Conservation (phyloP, 2,888 invertebrate species). For the Erebia ligea region DNA sequence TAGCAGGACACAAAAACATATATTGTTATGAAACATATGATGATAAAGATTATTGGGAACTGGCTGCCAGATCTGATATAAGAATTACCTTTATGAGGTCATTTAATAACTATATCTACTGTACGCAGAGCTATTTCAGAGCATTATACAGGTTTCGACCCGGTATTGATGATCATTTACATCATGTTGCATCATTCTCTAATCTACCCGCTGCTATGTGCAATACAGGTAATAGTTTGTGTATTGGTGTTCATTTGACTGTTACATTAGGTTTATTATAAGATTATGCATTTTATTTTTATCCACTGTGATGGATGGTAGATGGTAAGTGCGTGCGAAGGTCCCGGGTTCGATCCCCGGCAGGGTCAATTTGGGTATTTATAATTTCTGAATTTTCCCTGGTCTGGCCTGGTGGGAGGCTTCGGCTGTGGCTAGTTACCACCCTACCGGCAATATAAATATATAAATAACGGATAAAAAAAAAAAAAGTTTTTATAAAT, state of each 20-base stretch:
- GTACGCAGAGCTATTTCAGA: constrained; percentile 64
- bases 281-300: no score
- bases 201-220: constrained; percentile 61
- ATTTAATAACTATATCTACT: constrained; percentile 63
- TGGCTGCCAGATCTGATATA: constrained; percentile 53
- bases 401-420: no score
- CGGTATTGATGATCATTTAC: constrained; percentile 50
- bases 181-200: constrained; percentile 52
- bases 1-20: constrained; percentile 60
- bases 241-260: not conserved
- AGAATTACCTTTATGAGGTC: constrained; percentile 59
- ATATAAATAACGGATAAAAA: no score
- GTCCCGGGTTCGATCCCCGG: no score
- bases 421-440: no score
- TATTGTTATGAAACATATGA: constrained; percentile 59
- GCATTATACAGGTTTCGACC: constrained; percentile 65
- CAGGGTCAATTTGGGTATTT: no score
- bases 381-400: no score
- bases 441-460: no score
- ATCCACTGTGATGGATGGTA: not conserved
- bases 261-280: not conserved
- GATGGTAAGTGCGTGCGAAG: no score
- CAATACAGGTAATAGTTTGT: constrained; percentile 59
- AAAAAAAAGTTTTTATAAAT: no score
- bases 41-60: constrained; percentile 54